Evolutionary conservation across 2,113 vertebrate species (phyloP), one percentile per base, ranked within the genome.

Genomic region (Phoenicopterus ruber): DNA sequence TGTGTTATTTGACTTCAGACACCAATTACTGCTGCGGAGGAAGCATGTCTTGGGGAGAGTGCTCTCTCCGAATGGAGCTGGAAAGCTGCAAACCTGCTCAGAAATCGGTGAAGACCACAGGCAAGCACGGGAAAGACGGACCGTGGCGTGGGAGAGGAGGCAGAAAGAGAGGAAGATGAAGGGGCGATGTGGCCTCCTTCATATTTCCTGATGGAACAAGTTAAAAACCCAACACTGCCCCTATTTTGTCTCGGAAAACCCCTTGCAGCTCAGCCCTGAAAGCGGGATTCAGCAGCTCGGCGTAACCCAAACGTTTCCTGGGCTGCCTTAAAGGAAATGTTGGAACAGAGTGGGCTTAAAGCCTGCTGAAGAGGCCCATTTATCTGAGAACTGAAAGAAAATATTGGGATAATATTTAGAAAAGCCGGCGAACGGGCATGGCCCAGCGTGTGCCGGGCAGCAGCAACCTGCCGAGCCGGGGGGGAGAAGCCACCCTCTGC

Each of bases 321-420:
- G 58, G 72, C 88, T 82, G 63, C 83, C 79, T 86, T 66, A 62
- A 84, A 88, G 95, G 78, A 91, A 94, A 65, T 5, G 40, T 86
- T 86, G 77, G 83, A 97, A 95, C 95, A 96, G 94, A 90, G 85
- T 1, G 0, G n/a, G 76, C 94, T 96, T 90, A 92, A 96, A 95
- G 25, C 34, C 82, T 83, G 28, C 74, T 95, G 94, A 96, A 90
- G 95, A 94, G 92, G 72, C 80, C 95, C 69, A 83, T 97, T 96
- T 95, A 90, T 59, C 90, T 92, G 83, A 52, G 52, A 90, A 62
- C 90, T 92, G 94, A 88, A 95, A 94, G 90, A 65, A 94, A 95
- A 95, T 77, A 88, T 80, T 95, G 83, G 90, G 90, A 94, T 92
- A 95, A 95, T 94, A 93, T 96, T 94, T 96, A 55, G 94, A 86